phyloP scores from a whole-genome alignment of 1,140 invertebrate genomes.

The Whitmania pigra region DNA sequence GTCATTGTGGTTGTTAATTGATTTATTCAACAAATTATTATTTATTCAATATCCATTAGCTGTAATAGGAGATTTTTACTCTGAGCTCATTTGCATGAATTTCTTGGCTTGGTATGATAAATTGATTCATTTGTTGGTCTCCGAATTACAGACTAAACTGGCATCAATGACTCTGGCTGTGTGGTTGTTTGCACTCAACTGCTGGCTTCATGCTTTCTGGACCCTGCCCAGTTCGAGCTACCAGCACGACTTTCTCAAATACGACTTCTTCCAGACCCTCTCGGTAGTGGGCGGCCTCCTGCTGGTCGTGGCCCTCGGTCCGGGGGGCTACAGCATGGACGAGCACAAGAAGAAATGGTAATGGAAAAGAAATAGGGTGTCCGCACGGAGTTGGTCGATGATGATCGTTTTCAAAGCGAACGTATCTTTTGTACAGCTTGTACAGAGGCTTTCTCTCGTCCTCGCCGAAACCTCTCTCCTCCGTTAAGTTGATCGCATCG shows the following conservation, averaged over 20 bases:
- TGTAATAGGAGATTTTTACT: no score
- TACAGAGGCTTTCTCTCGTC: no score
- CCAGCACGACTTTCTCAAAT: constrained; percentile 96
- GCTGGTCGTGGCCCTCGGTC: constrained; percentile 93
- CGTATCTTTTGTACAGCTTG: no score
- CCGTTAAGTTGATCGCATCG: no score
- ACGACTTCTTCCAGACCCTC: constrained; percentile 98
- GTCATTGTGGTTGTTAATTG: no score
- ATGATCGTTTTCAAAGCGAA: no score
- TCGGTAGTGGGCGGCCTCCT: constrained; percentile 97
- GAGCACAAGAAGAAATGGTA: constrained; percentile 76
- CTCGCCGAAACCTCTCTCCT: no score
- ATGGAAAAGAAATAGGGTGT: background rate
- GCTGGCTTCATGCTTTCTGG: constrained; percentile 98
- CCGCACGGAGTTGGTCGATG: no score
- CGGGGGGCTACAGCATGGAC: constrained; percentile 94
- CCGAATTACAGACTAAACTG: constrained; percentile 80
- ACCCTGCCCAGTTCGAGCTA: constrained; percentile 81
- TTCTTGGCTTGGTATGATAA: no score
- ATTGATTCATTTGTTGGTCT: constrained; percentile 39
- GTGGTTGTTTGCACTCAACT: constrained; percentile 75
- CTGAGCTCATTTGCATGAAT: no score
- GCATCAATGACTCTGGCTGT: constrained; percentile 84
- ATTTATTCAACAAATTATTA: no score
- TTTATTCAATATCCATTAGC: no score